These are phyloP conservation scores for Podotricha telesiphe DNA, from an alignment of 2,888 invertebrate species.

Conservation along the genomic window DNA sequence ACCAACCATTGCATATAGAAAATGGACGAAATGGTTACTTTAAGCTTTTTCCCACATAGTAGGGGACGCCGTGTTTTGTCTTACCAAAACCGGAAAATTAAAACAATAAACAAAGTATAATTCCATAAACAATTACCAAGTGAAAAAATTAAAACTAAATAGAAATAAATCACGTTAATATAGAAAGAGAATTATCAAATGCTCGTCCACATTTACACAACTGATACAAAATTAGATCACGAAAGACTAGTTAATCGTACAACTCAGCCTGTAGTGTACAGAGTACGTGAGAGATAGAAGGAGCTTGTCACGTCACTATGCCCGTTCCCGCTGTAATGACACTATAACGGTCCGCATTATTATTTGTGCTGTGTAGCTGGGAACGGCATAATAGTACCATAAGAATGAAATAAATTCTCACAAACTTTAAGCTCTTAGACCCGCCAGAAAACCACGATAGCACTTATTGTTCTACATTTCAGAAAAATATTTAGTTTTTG, in stretches of 20 bases:
- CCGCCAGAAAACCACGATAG: slow-evolving; percentile 71
- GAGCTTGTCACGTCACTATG: slow-evolving; percentile 64
- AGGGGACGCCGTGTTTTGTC: too few species aligned
- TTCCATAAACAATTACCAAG: neutral
- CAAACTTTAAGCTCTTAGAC: slow-evolving; percentile 77
- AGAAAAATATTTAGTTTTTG: slow-evolving; percentile 49
- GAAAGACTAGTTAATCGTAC: slow-evolving; percentile 47
- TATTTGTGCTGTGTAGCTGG: slow-evolving; percentile 82
- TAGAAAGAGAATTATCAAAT: slow-evolving; percentile 28
- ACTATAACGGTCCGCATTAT: slow-evolving; percentile 80
- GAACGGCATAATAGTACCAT: slow-evolving; percentile 81
- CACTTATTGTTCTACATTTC: slow-evolving; percentile 75
- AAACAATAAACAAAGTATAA: too few species aligned
- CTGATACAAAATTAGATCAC: slow-evolving; percentile 47
- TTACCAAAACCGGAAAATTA: too few species aligned
- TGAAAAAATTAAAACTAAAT: neutral
- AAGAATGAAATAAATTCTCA: slow-evolving; percentile 81
- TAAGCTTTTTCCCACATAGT: too few species aligned
- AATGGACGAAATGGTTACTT: too few species aligned
- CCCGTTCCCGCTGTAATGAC: slow-evolving; percentile 77
- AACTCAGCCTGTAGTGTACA: slow-evolving; percentile 46
- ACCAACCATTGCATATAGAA: too few species aligned
- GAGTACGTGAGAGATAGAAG: slow-evolving; percentile 51
- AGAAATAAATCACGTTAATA: slow-evolving; percentile 7
- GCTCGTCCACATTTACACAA: slow-evolving; percentile 38